Evolutionary conservation across 2,888 invertebrate species (phyloP).

Genomic region (Nymphalis c-album): DNA sequence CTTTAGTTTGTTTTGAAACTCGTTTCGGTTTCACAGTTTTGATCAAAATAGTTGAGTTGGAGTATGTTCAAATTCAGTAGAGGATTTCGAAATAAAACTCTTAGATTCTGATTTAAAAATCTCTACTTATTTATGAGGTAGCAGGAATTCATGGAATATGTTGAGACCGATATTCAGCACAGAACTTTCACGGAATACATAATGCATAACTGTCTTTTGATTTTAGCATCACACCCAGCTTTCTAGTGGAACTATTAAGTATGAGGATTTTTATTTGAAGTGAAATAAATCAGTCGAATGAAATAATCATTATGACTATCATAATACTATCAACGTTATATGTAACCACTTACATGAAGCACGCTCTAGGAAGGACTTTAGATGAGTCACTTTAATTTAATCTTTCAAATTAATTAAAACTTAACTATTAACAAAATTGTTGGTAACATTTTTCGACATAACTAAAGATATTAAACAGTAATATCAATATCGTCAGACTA

Average conservation of each 20-base stretch:
- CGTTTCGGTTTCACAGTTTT: constrained; percentile 13
- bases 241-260: not conserved
- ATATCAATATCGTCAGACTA: not conserved
- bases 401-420: no score
- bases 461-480: no score
- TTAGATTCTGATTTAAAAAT: constrained; percentile 22
- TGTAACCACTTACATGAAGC: no score
- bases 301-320: no score
- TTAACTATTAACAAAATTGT: no score
- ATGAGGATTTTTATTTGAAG: not conserved
- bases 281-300: no score
- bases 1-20: constrained; percentile 25
- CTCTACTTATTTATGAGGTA: constrained; percentile 35
- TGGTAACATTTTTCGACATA: no score
- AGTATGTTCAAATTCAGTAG: constrained; percentile 13
- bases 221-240: constrained; percentile 11
- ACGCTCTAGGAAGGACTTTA: no score
- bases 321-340: no score
- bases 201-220: constrained; percentile 27
- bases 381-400: no score
- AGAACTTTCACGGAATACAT: constrained; percentile 27
- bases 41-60: constrained; percentile 17
- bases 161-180: constrained; percentile 32
- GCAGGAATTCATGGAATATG: constrained; percentile 36
- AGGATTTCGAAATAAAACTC: constrained; percentile 12